phyloP scores from a whole-genome alignment of 1,140 invertebrate species.

The Paraescarpia echinospica region DNA sequence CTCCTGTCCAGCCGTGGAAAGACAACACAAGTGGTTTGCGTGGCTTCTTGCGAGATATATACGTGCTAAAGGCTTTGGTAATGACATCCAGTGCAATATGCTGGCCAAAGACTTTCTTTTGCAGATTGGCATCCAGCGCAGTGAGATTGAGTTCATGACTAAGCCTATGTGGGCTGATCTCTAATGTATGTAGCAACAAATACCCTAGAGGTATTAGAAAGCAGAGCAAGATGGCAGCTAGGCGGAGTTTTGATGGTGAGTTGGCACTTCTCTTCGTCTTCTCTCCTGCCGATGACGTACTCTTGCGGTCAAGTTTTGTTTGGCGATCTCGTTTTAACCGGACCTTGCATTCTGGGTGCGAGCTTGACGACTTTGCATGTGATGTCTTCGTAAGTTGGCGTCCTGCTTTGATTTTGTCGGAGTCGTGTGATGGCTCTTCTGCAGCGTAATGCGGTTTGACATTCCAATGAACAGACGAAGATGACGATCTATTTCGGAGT shows the following conservation, averaged over 20 bases:
- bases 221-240: neutral
- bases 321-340: neutral
- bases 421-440: neutral
- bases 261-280: neutral
- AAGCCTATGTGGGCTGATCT: neutral
- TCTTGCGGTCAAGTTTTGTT: neutral
- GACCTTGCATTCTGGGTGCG: neutral
- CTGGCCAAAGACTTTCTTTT: conserved; percentile 49
- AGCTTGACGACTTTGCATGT: neutral
- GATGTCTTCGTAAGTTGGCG: neutral
- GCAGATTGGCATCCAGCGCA: conserved; percentile 34
- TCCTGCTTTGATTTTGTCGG: neutral
- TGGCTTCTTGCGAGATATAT: conserved; percentile 20
- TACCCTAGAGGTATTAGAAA: neutral
- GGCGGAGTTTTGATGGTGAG: neutral
- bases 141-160: neutral
- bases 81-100: conserved; percentile 44
- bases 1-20: conserved; percentile 52
- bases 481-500: neutral
- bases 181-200: neutral
- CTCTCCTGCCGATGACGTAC: neutral
- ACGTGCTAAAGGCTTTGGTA: conserved; percentile 25
- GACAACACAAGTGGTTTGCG: conserved; percentile 36
- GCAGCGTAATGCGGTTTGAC: neutral
- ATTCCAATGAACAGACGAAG: neutral